phyloP scores from a whole-genome alignment of 1,140 invertebrate genomes.

The Manduca sexta region DNA sequence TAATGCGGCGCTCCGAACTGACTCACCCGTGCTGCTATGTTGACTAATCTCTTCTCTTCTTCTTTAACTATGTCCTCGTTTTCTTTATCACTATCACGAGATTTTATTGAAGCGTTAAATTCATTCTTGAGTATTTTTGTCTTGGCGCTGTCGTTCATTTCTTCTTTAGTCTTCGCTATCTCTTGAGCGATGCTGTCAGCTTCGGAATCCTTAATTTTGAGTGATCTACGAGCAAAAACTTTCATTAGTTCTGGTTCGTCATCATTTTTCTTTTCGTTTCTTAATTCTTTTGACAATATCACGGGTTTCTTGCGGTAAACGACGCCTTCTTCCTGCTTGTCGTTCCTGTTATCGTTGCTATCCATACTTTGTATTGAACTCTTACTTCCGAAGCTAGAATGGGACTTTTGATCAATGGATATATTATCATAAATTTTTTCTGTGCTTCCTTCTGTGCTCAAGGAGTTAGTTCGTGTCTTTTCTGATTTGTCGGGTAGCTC shows the following conservation, averaged over 20 bases:
- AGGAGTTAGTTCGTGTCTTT: constrained; percentile 55
- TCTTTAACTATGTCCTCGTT: constrained; percentile 71
- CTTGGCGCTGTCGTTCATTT: constrained; percentile 32
- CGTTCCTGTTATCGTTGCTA: constrained; percentile 55
- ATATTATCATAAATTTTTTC: constrained; percentile 65
- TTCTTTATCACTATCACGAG: constrained; percentile 79
- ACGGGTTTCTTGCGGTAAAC: constrained; percentile 62
- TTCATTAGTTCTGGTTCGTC: constrained; percentile 86
- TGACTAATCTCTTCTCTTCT: constrained; percentile 57
- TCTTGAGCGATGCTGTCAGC: constrained; percentile 74
- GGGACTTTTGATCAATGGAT: constrained; percentile 64
- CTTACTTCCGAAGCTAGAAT: constrained; percentile 69
- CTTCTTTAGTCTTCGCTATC: constrained; percentile 56
- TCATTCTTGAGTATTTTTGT: constrained; percentile 57
- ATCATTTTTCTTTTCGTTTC: constrained; percentile 70
- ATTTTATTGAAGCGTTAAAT: constrained; percentile 72
- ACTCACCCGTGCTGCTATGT: constrained; percentile 59
- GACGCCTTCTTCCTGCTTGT: constrained; percentile 55
- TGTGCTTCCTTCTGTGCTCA: constrained; percentile 58
- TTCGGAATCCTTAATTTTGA: constrained; percentile 82
- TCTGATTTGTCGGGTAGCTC: constrained; percentile 50
- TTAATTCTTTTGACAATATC: constrained; percentile 42
- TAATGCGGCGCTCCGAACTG: constrained; percentile 58
- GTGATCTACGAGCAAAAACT: constrained; percentile 83
- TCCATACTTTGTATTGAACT: constrained; percentile 73